Percentiles rank a stretch among this genome's conserved stretches.
phyloP scores from a whole-genome alignment of 2,888 invertebrate genomes.

The Pterostichus madidus region DNA sequence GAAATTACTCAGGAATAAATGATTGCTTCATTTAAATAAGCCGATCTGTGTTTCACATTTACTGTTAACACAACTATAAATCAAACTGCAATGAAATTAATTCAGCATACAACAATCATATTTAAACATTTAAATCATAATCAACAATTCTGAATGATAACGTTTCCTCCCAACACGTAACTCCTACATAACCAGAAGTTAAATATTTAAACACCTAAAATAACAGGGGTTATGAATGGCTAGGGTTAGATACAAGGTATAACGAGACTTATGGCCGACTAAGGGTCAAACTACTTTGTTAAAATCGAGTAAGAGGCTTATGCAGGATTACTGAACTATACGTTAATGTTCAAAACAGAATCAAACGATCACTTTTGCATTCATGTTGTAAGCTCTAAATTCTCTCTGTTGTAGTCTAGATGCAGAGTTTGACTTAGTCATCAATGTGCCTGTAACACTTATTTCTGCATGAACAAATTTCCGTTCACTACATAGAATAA shows the following conservation, averaged over 20 bases:
- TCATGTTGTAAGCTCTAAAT: not conserved
- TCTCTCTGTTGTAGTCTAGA: too few species aligned
- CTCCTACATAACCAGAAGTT: not conserved
- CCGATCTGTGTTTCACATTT: not conserved
- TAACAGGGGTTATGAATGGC: constrained; percentile 10
- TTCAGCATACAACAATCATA: constrained; percentile 13
- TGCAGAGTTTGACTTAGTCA: too few species aligned
- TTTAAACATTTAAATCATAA: not conserved
- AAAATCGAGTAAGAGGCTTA: constrained; percentile 26
- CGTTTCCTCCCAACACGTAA: not conserved
- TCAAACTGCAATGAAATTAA: not conserved
- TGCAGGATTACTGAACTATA: constrained; percentile 8
- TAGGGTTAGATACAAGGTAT: not conserved
- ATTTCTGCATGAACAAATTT: too few species aligned
- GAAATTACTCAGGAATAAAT: constrained; percentile 4
- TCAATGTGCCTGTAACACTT: too few species aligned
- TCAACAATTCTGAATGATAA: constrained; percentile 10
- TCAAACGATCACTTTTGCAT: not conserved
- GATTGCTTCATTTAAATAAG: not conserved
- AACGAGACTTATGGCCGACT: not conserved
- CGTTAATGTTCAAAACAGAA: not conserved
- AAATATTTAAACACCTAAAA: constrained; percentile 20
- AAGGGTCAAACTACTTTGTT: constrained; percentile 17
- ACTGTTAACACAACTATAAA: not conserved
- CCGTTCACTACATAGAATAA: too few species aligned